Base-by-base conservation (phyloP, 2,888 invertebrate species). In the Apodemia hepburni region DNA sequence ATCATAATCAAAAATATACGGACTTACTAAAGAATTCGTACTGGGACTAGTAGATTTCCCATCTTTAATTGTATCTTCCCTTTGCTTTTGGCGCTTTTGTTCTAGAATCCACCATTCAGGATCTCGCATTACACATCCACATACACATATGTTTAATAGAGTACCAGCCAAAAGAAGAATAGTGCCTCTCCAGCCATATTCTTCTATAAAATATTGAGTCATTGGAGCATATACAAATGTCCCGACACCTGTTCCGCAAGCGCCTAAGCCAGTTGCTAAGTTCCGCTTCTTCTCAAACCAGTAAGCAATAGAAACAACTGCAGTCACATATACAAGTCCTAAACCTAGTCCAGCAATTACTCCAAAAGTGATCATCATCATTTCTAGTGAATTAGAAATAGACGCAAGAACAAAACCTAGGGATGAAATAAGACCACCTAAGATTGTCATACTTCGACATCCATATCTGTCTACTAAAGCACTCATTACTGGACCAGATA, bases 201-300 rank as follows among this genome's bases (percentile, higher is more conserved):
- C 93, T 65, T 94, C 93, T 51, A 97, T 93, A 65, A 96, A 93
- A 79, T 93, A 95, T 66, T 95, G 95, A 0, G 97, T 97, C 86
- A 97, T 93, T 0, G 97, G 97, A 8, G 97, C 97, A 78, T 97
- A 97, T 0, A 97, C 86, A 75, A 97, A 97, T 0, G 98, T 98
- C 12, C 98, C 98, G 59, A 97, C 95, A 0, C 97, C 97, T 0
- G 97, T 97, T 7, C 98, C 98, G 72, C 97, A 97, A 0, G 97
- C 97, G 1, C 97, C 96, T 63, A 98, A 89, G 2, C 97, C 97
- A 5, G 97, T 97, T 5, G 98, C 98, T 68, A 98, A 92, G 58
- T 96, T 96, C 47, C 97, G 93, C 76, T 95, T 96, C 81, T 96
- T 96, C 74, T 98, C 97, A 82, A 98, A 98, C 95, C 98, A 98